Evolutionary conservation across 2,888 invertebrate genomes (phyloP), one percentile per base, ranked within the genome.

Genomic region (Ceratothoa steindachneri): DNA sequence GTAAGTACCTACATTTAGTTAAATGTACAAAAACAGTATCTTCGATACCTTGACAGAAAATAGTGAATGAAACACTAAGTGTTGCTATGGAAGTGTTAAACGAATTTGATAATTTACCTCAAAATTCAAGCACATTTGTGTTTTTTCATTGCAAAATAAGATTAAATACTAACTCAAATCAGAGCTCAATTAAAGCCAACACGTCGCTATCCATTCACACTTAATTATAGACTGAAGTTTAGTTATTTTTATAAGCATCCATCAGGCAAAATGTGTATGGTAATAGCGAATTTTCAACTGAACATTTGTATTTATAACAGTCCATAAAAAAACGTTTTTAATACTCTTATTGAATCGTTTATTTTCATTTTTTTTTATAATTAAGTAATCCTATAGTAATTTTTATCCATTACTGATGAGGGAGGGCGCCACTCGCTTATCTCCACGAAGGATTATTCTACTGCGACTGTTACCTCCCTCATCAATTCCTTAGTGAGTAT

Each of bases 281-380:
- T 41, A 41, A 41, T 9, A 41, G 41, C 15, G 41, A 41, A 15
- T 41, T 41, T 41, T 41, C 7, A 41, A 41, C 5, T 41, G 41
- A 60, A 55, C 2, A 60, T 3, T 60, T 60, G 60, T 60, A 60
- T 60, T 60, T 60, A 60, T 60, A 60, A 7, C 27, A 22, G 60
- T 60, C 27, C 60, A 60, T 24, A 60, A 24, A 22, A 19, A 24
- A 60, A 60, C 60, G 24, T 60, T 60, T 60, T 60, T 60, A 60
- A 60, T 60, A 60, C 60, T 60, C 60, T 60, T 41, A 41, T 41
- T 41, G 41, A 60, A 60, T 4, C 60, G 60, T 60, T 60, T 60
- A 24, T 24, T 4, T 60, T n/a, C n/a, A 41, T 9, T 41, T 60
- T 60, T 24, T 60, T 60, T 60, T 60, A 60, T 60, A 60, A 60